Conservation (phyloP, 1,140 invertebrate genomes). For the Drosophila sp. region DNA sequence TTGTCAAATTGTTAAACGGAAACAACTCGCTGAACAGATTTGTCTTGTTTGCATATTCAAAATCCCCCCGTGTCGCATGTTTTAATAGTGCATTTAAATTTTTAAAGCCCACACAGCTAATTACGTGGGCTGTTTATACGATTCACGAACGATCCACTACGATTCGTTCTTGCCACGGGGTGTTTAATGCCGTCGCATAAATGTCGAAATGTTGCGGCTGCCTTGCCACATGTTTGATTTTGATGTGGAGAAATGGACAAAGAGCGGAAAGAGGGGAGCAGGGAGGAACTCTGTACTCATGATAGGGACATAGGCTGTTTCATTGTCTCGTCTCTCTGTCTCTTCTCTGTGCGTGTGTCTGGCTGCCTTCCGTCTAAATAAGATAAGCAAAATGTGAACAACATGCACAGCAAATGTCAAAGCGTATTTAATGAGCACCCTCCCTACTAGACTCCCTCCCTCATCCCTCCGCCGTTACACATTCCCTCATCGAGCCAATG, state of each 20-base stretch:
- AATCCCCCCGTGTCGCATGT: constrained; percentile 31
- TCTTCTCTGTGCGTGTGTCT: constrained; percentile 19
- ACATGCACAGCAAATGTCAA: constrained; percentile 68
- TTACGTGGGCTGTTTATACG: constrained; percentile 61
- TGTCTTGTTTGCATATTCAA: constrained; percentile 49
- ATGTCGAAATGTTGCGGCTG: constrained; percentile 55
- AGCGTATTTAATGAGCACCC: constrained; percentile 77
- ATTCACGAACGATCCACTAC: constrained; percentile 8
- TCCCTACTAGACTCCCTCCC: neutral
- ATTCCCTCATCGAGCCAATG: too few relatives aligned
- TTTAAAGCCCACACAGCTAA: constrained; percentile 69
- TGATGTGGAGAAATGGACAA: constrained; percentile 11
- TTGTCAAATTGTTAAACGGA: constrained; percentile 48
- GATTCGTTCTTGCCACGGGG: constrained; percentile 19
- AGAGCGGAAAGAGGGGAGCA: neutral
- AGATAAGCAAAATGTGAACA: constrained; percentile 66
- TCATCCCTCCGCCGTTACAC: too few relatives aligned
- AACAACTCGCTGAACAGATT: constrained; percentile 42
- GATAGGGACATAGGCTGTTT: constrained; percentile 4
- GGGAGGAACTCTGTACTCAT: neutral
- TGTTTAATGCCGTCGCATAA: constrained; percentile 64
- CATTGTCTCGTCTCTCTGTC: constrained; percentile 58
- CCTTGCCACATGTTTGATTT: constrained; percentile 53
- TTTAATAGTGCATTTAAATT: constrained; percentile 65
- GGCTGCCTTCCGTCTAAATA: constrained; percentile 51